phyloP scores from a whole-genome alignment of 2,888 invertebrate species.

The Acronicta leporina region DNA sequence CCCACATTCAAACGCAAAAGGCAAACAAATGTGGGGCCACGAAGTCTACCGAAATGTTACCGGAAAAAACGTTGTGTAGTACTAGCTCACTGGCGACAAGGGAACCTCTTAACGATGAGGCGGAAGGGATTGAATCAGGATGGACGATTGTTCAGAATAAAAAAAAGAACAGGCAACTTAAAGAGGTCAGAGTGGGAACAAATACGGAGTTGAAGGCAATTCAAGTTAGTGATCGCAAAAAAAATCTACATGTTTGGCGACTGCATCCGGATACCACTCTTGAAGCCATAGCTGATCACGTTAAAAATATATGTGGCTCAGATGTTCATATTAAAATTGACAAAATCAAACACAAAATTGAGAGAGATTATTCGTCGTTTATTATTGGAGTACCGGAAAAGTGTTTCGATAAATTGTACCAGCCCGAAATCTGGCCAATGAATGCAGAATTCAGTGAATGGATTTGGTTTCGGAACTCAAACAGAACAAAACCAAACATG shows the following conservation, averaged over 20 bases:
- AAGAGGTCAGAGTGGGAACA: constrained; percentile 4
- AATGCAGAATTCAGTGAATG: constrained; percentile 7
- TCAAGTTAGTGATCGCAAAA: background rate
- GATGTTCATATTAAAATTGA: no score
- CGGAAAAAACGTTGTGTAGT: constrained; percentile 3
- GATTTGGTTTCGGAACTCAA: constrained; percentile 10
- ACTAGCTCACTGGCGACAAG: constrained; percentile 3
- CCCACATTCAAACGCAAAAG: background rate
- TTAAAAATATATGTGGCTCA: no score
- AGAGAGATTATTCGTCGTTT: no score
- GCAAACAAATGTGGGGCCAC: constrained; percentile 15
- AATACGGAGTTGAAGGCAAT: constrained; percentile 12
- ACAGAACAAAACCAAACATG: constrained; percentile 3
- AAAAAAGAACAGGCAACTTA: constrained; percentile 3
- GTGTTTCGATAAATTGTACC: no score
- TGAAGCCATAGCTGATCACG: no score
- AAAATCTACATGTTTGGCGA: no score
- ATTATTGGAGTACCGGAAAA: no score
- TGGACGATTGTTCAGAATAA: constrained; percentile 8
- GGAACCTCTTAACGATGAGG: constrained; percentile 6
- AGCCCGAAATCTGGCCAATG: background rate
- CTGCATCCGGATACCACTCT: no score
- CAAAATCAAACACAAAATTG: no score
- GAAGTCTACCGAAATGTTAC: constrained; percentile 9
- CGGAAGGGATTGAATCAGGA: constrained; percentile 1